These are phyloP conservation scores for Shinisaurus crocodilurus DNA, from an alignment of 2,113 vertebrate species.

Conservation along the genomic window DNA sequence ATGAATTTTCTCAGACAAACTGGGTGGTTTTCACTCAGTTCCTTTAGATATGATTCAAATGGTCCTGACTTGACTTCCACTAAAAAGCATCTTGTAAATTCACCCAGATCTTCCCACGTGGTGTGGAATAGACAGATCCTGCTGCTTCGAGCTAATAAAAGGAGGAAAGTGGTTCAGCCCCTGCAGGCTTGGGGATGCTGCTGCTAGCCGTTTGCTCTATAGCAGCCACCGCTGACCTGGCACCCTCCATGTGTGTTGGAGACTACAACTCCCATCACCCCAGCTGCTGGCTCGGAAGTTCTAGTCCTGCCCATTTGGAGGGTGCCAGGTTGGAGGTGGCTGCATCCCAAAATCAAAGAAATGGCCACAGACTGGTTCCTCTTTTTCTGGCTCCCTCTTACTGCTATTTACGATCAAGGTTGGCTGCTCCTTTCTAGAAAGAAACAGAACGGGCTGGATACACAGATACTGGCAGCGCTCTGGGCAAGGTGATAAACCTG, in stretches of 20 bases:
- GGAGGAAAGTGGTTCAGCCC: background rate
- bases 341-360: background rate
- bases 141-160: background rate
- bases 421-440: background rate
- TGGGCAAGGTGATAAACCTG: background rate
- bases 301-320: no score
- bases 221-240: no score
- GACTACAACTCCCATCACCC: no score
- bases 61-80: background rate
- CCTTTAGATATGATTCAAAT: background rate
- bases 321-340: no score
- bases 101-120: no score
- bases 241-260: no score
- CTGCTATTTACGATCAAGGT: background rate
- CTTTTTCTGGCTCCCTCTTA: no score
- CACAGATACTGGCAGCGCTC: no score
- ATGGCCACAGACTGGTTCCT: background rate
- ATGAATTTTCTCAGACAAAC: background rate
- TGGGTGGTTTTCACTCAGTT: background rate
- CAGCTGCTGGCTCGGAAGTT: no score
- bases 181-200: background rate
- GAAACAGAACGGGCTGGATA: background rate
- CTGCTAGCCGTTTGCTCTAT: no score
- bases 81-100: background rate
- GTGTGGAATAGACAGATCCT: background rate